These are phyloP conservation scores for Lutjanus erythropterus DNA, from an alignment of 2,113 vertebrate species.

Conservation along the genomic window DNA sequence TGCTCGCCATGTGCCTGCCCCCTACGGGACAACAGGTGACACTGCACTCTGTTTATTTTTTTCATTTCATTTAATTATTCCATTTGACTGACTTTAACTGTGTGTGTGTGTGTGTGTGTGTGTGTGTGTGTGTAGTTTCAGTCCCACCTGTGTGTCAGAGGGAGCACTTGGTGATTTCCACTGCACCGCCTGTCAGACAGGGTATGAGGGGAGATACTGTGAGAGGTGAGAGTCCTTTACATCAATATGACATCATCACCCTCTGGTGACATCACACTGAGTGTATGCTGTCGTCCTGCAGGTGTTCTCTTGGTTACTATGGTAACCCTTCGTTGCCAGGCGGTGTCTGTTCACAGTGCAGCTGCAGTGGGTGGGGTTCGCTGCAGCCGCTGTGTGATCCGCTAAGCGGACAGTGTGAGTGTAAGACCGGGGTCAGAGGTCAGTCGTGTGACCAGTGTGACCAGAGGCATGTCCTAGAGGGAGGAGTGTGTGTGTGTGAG, in stretches of 20 bases:
- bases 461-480: constrained; percentile 85
- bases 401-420: constrained; percentile 88
- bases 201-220: constrained; percentile 93
- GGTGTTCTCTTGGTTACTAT: constrained; percentile 91
- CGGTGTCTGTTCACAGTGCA: constrained; percentile 85
- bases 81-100: neutral
- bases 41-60: neutral
- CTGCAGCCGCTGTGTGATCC: constrained; percentile 83
- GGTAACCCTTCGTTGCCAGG: constrained; percentile 85
- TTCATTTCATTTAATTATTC: no score
- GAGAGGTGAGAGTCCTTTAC: constrained; percentile 85
- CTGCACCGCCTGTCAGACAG: constrained; percentile 89
- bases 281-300: constrained; percentile 41
- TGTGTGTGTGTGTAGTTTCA: constrained; percentile 88
- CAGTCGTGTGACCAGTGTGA: constrained; percentile 89
- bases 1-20: constrained; percentile 94
- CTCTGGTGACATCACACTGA: neutral
- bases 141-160: constrained; percentile 89
- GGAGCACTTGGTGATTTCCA: constrained; percentile 83
- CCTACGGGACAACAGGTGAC: constrained; percentile 85
- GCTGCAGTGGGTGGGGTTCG: constrained; percentile 87
- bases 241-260: neutral
- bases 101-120: constrained; percentile 75
- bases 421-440: constrained; percentile 88
- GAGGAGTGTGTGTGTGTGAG: constrained; percentile 90